Evolutionary conservation across 1,140 invertebrate species (phyloP), one percentile per base, ranked within the genome.

Genomic region (Colletes latitarsis): DNA sequence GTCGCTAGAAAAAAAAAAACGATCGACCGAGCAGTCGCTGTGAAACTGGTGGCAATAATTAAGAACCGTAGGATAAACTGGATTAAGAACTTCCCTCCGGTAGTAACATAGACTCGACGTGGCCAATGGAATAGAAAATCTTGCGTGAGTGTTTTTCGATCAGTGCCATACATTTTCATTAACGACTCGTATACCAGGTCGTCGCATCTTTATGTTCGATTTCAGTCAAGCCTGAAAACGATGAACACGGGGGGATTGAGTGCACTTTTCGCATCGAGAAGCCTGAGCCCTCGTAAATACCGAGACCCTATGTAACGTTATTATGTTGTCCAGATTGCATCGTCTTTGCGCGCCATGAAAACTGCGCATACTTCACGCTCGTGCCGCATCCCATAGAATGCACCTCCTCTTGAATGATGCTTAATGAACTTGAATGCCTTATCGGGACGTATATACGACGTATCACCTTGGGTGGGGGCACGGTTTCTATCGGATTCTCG

Each of bases 341-440:
- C 14, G 39, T 58, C 41, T 17, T 72, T 52, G 30, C 6, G 41
- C 4, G 12, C 14, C 21, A 8, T 17, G 39, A 39, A 67, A 72
- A 82, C 30, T 79, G 60, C 53, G 60, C 80, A 43, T 62, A 79
- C 60, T 49, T 78, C 67, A 49, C 49, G n/a, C 52, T n/a, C 46
- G 41, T 19, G 10, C 21, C 41, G 55, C 52, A 19, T 39, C 55
- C 71, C 66, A 80, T 82, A n/a, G 39, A 43, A 41, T 1, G 14
- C 46, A 17, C 4, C 46, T 41, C 19, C 60, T 63, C 66, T 60
- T 83, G 82, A 83, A 83, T 83, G 72, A 83, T 58, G 80, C 71
- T 41, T 83, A 83, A 83, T 68, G 78, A 83, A 83, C 72, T 70
- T 69, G 72, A 83, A 81, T 62, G 39, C 49, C 49, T 81, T 81